phyloP scores from a whole-genome alignment of 2,113 vertebrate species.

The Boulengeromyrus knoepffleri region DNA sequence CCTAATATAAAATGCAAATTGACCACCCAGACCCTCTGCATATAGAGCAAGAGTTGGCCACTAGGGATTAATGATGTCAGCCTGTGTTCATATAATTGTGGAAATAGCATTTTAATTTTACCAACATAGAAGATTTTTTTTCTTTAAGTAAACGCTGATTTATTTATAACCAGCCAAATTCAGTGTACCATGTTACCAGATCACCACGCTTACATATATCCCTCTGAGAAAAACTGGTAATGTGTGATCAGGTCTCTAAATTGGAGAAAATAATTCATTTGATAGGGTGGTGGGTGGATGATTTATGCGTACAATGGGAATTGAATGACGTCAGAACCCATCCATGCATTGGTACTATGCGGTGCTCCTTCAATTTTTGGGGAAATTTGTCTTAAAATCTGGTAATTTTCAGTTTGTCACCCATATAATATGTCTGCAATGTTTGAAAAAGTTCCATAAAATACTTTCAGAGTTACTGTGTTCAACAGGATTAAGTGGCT shows the following conservation, averaged over 20 bases:
- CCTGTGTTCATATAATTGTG: too few species aligned
- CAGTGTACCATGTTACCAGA: background rate
- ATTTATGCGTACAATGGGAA: background rate
- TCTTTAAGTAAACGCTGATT: too few species aligned
- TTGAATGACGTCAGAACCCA: background rate
- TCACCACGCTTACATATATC: background rate
- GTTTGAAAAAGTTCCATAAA: too few species aligned
- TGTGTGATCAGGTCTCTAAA: background rate
- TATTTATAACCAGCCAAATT: background rate
- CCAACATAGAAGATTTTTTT: too few species aligned
- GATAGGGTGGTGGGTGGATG: background rate
- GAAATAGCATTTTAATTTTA: too few species aligned
- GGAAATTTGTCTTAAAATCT: too few species aligned
- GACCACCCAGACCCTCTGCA: background rate
- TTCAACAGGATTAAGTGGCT: too few species aligned
- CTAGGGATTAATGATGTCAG: background rate
- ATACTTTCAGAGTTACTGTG: too few species aligned
- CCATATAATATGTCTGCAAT: too few species aligned
- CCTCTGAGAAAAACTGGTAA: background rate
- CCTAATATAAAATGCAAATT: background rate
- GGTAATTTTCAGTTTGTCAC: too few species aligned
- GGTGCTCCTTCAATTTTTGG: too few species aligned
- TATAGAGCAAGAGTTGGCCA: background rate
- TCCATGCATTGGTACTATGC: background rate
- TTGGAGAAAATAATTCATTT: background rate